phyloP scores from a whole-genome alignment of 2,113 vertebrate species.

The Pachycephala philippinensis region DNA sequence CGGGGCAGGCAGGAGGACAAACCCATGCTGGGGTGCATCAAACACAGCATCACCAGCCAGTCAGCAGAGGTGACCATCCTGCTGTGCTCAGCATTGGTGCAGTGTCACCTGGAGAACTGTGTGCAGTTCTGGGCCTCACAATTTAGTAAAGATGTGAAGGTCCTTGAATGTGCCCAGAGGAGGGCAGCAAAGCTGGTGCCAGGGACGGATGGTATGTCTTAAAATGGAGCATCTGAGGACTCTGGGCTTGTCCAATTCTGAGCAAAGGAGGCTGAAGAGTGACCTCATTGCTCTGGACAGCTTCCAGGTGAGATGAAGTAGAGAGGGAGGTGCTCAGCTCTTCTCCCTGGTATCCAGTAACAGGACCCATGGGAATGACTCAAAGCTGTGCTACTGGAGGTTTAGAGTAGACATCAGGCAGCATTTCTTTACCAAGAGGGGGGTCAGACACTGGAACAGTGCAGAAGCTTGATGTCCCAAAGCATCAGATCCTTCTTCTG shows the following conservation, averaged over 20 bases:
- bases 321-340: not conserved
- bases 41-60: not conserved
- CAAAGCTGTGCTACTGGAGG: not conserved
- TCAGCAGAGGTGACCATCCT: not conserved
- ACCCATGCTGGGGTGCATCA: not conserved
- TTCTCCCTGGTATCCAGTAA: not conserved
- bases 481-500: not conserved
- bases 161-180: not conserved
- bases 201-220: not conserved
- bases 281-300: not conserved
- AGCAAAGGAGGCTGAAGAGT: not conserved
- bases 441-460: not conserved
- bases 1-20: not conserved
- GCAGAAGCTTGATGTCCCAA: not conserved
- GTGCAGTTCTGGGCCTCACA: not conserved
- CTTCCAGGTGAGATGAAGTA: not conserved
- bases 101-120: not conserved
- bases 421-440: not conserved
- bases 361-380: not conserved
- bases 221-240: not conserved
- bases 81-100: rapidly evolving
- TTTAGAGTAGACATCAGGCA: not conserved
- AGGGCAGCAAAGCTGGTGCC: not conserved
- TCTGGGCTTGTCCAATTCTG: not conserved
- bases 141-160: not conserved